A percentile compares a stretch with the other conserved stretches of the same genome.
These are phyloP conservation scores for Nannobrachium achirus DNA, from an alignment of 2,113 vertebrate species.

Conservation along the genomic window DNA sequence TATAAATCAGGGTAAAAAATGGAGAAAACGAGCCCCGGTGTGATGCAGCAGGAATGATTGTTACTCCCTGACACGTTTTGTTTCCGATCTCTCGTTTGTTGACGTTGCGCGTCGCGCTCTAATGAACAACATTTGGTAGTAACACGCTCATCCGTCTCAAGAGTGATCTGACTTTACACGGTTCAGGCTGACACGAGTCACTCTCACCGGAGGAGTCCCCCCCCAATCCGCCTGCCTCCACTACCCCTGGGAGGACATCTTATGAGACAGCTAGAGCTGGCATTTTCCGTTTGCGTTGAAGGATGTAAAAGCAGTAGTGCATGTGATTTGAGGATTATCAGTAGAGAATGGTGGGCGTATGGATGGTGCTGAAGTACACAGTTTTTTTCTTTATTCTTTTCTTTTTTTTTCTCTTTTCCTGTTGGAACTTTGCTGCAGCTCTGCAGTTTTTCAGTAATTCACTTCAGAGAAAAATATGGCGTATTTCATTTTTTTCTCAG, in stretches of 20 bases:
- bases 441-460: neutral
- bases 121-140: conserved; percentile 44
- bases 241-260: conserved; percentile 18
- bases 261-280: conserved; percentile 22
- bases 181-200: conserved; percentile 62
- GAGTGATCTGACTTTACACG: conserved; percentile 52
- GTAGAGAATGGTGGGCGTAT: neutral
- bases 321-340: conserved; percentile 39
- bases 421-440: neutral
- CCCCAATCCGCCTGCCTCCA: conserved; percentile 3
- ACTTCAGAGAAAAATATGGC: neutral
- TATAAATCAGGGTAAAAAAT: too few species aligned
- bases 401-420: conserved; percentile 19
- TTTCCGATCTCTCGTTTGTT: conserved; percentile 40
- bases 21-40: too few species aligned
- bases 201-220: conserved; percentile 36
- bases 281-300: conserved; percentile 27
- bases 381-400: conserved; percentile 12
- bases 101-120: conserved; percentile 35
- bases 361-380: neutral
- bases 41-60: too few species aligned
- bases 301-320: conserved; percentile 41
- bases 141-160: conserved; percentile 58
- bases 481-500: neutral
- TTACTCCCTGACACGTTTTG: conserved; percentile 26